Base-by-base conservation (phyloP, 2,797 vertebrate genomes). In the Pseudomugil tenellus region DNA sequence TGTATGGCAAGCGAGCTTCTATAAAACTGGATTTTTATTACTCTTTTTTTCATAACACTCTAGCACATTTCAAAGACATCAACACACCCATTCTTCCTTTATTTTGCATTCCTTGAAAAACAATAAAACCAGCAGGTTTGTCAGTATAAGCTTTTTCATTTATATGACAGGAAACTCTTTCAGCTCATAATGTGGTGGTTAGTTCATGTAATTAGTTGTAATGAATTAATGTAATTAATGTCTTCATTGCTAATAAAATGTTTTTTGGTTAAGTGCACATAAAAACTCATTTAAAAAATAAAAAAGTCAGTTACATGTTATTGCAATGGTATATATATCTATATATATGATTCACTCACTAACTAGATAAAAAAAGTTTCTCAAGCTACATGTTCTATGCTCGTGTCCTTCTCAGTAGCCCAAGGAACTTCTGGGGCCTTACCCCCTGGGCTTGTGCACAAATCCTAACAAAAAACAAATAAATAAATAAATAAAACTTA, bases 211-310 rank as follows among this genome's bases (percentile, higher is more conserved):
- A 7, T 57, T n/a, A n/a, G n/a, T n/a, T n/a, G n/a, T n/a, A n/a
- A n/a, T n/a, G n/a, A n/a, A 70, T 63, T 28, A 72, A 82, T 70
- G 52, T 55, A 60, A 70, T 31, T n/a, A n/a, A 34, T 37, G 60
- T 74, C 67, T 74, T 74, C 46, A 66, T 73, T 76, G 78, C 65
- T 82, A 83, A 85, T 87, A 78, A 62, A 35, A 48, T 74, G 71
- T 87, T 86, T 87, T n/a, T 64, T 76, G 74, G 74, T 68, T 59
- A 75, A 58, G 12, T 57, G 55, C 32, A 53, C 80, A 64, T 67
- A 73, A 83, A 85, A 83, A 69, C 31, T 58, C 26, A 67, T 81
- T 77, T 76, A 46, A 79, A 78, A 51, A 64, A 63, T 41, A 6
- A 83, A 76, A 90, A 63, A 89, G 29, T 34, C 32, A n/a, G n/a